phyloP scores from a whole-genome alignment of 1,140 invertebrate genomes.

The Linepithema humile region DNA sequence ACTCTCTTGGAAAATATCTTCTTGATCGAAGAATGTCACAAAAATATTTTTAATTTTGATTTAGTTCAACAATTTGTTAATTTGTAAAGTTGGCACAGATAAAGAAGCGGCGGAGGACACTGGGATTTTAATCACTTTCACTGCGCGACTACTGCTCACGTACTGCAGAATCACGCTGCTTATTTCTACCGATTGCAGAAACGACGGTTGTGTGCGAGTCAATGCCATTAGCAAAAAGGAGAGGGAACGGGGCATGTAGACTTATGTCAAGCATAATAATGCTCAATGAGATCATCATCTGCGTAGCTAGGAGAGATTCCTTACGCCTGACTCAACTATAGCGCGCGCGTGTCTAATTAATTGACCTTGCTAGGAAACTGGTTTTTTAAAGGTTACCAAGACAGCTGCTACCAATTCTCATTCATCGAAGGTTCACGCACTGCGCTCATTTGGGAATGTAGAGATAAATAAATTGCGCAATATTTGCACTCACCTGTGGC shows the following conservation, averaged over 20 bases:
- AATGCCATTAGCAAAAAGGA: constrained; percentile 65
- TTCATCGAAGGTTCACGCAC: constrained; percentile 23
- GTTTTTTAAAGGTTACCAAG: constrained; percentile 59
- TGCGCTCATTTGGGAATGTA: not conserved
- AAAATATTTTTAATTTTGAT: too few relatives aligned
- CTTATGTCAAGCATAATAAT: constrained; percentile 81
- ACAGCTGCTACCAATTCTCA: not conserved
- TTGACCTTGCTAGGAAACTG: constrained; percentile 74
- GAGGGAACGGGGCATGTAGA: constrained; percentile 70
- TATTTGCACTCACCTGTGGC: constrained; percentile 87
- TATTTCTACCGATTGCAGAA: constrained; percentile 77
- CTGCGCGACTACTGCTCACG: constrained; percentile 38
- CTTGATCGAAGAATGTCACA: not conserved
- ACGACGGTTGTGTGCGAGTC: constrained; percentile 68
- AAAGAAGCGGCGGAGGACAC: not conserved
- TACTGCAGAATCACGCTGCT: constrained; percentile 65
- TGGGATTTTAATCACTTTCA: constrained; percentile 57
- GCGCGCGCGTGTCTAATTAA: constrained; percentile 71
- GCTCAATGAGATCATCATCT: constrained; percentile 82
- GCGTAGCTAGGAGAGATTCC: constrained; percentile 82
- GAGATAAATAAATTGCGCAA: constrained; percentile 19
- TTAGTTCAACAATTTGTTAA: too few relatives aligned
- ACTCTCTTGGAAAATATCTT: not conserved
- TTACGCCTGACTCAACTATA: constrained; percentile 78
- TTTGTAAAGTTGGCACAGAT: not conserved